A percentile compares a stretch with the other conserved stretches of the same genome.
phyloP scores from a whole-genome alignment of 2,888 invertebrate species.

The Leucophenga montana region DNA sequence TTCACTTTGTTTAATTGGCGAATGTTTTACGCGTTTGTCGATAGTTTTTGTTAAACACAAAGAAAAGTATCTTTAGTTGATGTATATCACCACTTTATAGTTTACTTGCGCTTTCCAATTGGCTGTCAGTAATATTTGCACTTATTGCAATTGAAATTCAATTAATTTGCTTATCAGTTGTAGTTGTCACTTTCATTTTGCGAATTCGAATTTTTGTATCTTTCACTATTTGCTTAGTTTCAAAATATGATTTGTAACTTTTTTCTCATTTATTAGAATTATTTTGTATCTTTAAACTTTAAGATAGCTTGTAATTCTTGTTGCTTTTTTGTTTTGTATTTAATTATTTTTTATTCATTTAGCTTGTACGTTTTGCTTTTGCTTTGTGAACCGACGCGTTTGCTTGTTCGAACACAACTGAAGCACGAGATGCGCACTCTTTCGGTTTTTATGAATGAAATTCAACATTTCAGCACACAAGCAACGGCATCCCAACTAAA shows the following conservation, averaged over 20 bases:
- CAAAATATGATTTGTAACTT: conserved; percentile 21
- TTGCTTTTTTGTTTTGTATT: background rate
- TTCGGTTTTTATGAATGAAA: conserved; percentile 75
- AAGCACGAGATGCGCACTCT: conserved; percentile 73
- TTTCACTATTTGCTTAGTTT: conserved; percentile 24
- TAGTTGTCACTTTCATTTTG: no score
- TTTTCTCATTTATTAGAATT: background rate
- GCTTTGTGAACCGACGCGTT: conserved; percentile 71
- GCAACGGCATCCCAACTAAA: conserved; percentile 21
- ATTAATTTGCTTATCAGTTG: no score
- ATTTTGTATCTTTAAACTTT: conserved; percentile 2
- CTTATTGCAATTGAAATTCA: no score
- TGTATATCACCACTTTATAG: no score
- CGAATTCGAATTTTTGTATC: background rate
- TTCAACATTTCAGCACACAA: conserved; percentile 53
- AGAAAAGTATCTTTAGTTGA: no score
- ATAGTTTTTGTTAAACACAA: conserved; percentile 33
- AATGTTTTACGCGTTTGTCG: conserved; percentile 29
- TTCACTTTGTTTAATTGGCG: conserved; percentile 39
- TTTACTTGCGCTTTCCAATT: no score
- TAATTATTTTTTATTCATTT: conserved; percentile 30
- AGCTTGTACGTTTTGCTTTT: conserved; percentile 29
- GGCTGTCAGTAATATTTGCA: no score
- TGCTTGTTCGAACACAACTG: conserved; percentile 74
- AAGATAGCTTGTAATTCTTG: background rate